A percentile compares a stretch with the other conserved stretches of the same genome.
Evolutionary conservation across 1,140 invertebrate genomes (phyloP).

Genomic region (Rhopalosiphum maidis): DNA sequence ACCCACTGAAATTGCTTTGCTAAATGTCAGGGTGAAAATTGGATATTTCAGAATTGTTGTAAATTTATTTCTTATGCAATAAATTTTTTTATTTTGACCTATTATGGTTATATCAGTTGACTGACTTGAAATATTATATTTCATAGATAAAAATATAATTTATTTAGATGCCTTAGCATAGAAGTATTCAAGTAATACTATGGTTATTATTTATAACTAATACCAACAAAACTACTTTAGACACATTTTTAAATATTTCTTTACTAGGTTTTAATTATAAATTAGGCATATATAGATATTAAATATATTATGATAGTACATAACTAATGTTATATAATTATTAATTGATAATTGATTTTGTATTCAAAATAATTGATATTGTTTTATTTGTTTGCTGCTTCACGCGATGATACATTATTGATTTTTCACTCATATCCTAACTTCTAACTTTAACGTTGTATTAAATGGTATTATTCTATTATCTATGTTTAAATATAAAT

Average conservation of each 20-base stretch:
- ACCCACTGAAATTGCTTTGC: neutral
- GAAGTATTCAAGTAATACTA: neutral
- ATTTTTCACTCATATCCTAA: neutral
- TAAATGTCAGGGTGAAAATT: conserved; percentile 26
- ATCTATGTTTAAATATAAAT: neutral
- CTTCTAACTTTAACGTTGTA: neutral
- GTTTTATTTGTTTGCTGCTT: neutral
- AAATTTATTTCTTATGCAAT: neutral
- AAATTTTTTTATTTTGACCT: neutral
- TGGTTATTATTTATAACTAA: neutral
- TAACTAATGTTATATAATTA: neutral
- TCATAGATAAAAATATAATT: neutral
- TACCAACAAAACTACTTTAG: neutral
- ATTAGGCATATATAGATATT: neutral
- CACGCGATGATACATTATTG: neutral
- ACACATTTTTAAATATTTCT: neutral
- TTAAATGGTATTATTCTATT: neutral
- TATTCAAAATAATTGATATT: neutral
- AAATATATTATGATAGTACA: neutral
- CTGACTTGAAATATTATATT: neutral
- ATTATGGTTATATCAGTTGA: neutral
- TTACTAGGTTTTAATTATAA: neutral
- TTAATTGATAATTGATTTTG: neutral
- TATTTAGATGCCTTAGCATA: neutral
- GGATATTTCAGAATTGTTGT: neutral